Conservation (phyloP, 2,888 invertebrate genomes). For the Acanthoscelides obtectus region DNA sequence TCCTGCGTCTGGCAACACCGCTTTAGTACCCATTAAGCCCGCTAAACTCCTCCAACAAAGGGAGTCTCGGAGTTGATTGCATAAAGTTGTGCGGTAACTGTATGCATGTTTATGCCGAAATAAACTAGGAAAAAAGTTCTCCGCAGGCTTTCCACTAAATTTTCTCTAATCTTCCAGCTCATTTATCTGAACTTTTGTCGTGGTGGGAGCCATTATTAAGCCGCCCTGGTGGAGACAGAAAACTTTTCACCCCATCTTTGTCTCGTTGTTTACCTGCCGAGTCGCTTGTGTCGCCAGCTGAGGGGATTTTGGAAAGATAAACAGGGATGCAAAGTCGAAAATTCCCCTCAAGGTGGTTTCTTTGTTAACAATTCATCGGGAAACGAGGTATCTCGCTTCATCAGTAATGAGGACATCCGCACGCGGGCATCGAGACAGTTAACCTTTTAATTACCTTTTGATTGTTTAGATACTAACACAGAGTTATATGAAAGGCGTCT, state of each 20-base stretch:
- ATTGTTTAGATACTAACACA: too few relatives aligned
- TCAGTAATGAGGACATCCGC: not conserved
- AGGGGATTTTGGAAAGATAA: not conserved
- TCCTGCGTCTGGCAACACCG: not conserved
- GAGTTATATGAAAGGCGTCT: too few relatives aligned
- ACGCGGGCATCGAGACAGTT: too few relatives aligned
- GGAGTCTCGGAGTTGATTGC: not conserved
- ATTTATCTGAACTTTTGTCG: slow-evolving; percentile 21
- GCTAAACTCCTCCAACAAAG: not conserved
- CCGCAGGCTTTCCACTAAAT: slow-evolving; percentile 3
- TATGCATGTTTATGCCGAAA: not conserved
- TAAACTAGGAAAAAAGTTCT: not conserved
- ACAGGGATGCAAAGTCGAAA: not conserved
- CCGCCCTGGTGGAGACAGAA: not conserved
- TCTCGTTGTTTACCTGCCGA: not conserved
- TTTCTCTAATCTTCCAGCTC: slow-evolving; percentile 23
- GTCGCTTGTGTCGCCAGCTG: not conserved
- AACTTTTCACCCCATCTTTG: not conserved
- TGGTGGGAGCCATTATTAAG: slow-evolving; percentile 4
- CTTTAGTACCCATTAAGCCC: not conserved
- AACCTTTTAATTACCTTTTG: too few relatives aligned
- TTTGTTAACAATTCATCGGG: not conserved
- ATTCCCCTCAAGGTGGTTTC: not conserved
- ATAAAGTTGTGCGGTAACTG: not conserved
- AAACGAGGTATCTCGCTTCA: not conserved